These are phyloP conservation scores for Astyanax mexicanus DNA, from an alignment of 2,797 vertebrate genomes.

Conservation along the genomic window DNA sequence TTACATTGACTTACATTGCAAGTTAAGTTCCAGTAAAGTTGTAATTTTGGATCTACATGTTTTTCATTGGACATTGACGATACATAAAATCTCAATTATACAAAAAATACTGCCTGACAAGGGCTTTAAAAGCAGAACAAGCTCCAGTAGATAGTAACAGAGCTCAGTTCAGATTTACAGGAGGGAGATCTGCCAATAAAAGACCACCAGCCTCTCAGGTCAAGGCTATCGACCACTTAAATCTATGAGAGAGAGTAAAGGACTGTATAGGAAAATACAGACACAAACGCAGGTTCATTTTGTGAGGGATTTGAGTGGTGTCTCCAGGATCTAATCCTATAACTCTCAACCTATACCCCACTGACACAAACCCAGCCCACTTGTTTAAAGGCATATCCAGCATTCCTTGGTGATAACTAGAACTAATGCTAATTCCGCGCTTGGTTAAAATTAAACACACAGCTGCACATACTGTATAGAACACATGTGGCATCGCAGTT, in stretches of 20 bases:
- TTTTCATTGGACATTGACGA: too few species aligned
- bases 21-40: too few species aligned
- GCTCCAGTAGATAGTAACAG: neutral
- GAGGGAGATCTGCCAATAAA: slow-evolving; percentile 38
- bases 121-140: slow-evolving; percentile 26
- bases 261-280: slow-evolving; percentile 14
- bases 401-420: neutral
- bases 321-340: slow-evolving; percentile 19
- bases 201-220: slow-evolving; percentile 32
- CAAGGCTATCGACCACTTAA: slow-evolving; percentile 34
- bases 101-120: too few species aligned
- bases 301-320: neutral
- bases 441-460: slow-evolving; percentile 48
- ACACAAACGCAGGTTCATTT: neutral
- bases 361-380: neutral
- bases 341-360: neutral
- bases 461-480: slow-evolving; percentile 1
- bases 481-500: slow-evolving; percentile 14
- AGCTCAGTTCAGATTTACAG: slow-evolving; percentile 28
- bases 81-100: too few species aligned
- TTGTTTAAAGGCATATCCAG: slow-evolving; percentile 11
- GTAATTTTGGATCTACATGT: too few species aligned
- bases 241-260: neutral
- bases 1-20: too few species aligned
- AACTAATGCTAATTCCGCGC: slow-evolving; percentile 21